A percentile compares a stretch with the other conserved stretches of the same genome.
Evolutionary conservation across 1,140 invertebrate species (phyloP).

Genomic region (Steinernema khuongi): DNA sequence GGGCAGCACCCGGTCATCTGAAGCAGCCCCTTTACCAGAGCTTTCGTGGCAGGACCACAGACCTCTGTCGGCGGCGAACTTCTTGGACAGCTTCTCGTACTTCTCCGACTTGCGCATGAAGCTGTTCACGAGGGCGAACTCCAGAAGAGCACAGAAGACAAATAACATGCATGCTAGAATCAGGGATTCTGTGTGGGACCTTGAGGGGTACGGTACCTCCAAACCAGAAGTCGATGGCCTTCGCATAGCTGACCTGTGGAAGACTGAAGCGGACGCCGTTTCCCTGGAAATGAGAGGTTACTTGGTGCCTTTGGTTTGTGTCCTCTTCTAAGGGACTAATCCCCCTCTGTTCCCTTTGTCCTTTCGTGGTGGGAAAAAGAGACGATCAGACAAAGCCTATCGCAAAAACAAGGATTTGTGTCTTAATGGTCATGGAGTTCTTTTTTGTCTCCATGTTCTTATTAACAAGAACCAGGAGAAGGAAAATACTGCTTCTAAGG

Average conservation of each 20-base stretch:
- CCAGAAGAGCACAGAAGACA: slow-evolving; percentile 51
- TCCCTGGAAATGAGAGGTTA: no score
- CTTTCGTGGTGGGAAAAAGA: neutral
- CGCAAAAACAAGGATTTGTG: slow-evolving; percentile 1
- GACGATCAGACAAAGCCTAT: neutral
- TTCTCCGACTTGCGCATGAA: slow-evolving; percentile 56
- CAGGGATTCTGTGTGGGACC: neutral
- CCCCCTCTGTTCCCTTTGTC: neutral
- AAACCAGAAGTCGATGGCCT: slow-evolving; percentile 41
- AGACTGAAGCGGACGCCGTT: slow-evolving; percentile 38
- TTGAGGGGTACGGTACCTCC: slow-evolving; percentile 26
- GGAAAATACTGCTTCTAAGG: no score
- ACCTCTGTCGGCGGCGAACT: neutral
- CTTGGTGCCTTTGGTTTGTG: no score
- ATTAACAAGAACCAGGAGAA: no score
- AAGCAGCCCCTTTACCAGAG: slow-evolving; percentile 15
- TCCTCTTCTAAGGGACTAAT: no score
- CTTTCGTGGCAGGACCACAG: slow-evolving; percentile 26
- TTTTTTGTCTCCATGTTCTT: neutral
- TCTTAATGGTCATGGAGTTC: neutral
- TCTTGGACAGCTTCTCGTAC: slow-evolving; percentile 49
- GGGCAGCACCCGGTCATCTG: slow-evolving; percentile 18
- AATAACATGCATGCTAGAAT: slow-evolving; percentile 53
- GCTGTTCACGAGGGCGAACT: slow-evolving; percentile 53
- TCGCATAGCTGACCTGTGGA: slow-evolving; percentile 38